Evolutionary conservation across 2,113 vertebrate genomes (phyloP), one percentile per base, ranked within the genome.

Genomic region (Dasyprocta punctata): DNA sequence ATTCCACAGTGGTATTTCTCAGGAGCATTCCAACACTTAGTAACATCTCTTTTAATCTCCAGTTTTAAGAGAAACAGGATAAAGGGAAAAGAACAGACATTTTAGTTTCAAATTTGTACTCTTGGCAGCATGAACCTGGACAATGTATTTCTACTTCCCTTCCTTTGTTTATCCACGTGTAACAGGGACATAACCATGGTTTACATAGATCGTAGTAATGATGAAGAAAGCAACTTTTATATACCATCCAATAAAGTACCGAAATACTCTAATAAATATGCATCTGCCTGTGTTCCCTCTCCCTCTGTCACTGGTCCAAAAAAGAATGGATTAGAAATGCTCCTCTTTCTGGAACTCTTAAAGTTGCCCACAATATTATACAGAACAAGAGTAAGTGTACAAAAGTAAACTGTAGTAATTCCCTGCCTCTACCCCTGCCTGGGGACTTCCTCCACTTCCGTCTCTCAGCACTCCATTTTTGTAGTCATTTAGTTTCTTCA

Each of bases 1-100:
- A 36, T 4, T 24, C 41, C 20, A 65, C 5, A 16, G 8, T 0
- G 24, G 14, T 13, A 69, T 38, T 60, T 93, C 71, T 80, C 24
- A 36, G 24, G 26, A 61, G 4, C 52, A 26, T 2, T 10, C 1
- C 16, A 60, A 2, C 3, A 26, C 2, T 11, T 20, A 30, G 12
- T 1, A 30, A n/a, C 28, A 36, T 33, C 54, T 19, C 24, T 10
- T 81, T 26, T 52, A 26, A 60, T 14, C 33, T 75, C 41, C 38
- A 75, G 86, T 47, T 89, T 86, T 17, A 80, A 13, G 86, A 56
- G 22, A 1, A 52, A 11, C 16, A 20, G 44, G 20, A 92, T 19
- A 58, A 38, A 73, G 7, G 9, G 52, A 67, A 85, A 75, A 52
- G 0, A 30, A 61, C 0, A 54, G 49, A 41, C 58, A 61, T 17